These are phyloP conservation scores for Scrobipalpa atriplicella DNA, from an alignment of 2,888 invertebrate species.

Conservation along the genomic window DNA sequence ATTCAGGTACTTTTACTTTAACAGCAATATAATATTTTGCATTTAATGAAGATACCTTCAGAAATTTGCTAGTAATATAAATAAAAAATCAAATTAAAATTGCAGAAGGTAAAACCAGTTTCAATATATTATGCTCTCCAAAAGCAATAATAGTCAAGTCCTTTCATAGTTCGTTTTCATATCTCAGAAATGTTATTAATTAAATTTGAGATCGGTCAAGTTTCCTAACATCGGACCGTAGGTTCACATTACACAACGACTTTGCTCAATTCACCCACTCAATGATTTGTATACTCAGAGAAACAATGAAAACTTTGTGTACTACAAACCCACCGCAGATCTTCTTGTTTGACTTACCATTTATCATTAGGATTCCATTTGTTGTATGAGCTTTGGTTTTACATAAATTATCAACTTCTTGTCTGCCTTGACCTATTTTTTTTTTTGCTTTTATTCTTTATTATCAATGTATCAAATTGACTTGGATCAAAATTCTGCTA, in stretches of 20 bases:
- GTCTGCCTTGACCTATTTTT: neutral
- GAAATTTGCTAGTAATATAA: too few relatives aligned
- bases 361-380: slow-evolving; percentile 52
- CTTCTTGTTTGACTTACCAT: slow-evolving; percentile 58
- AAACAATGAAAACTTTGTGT: slow-evolving; percentile 60
- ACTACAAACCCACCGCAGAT: slow-evolving; percentile 38
- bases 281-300: slow-evolving; percentile 44
- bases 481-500: too few relatives aligned
- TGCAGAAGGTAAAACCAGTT: neutral
- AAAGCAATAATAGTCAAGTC: slow-evolving; percentile 23
- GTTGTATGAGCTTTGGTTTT: neutral
- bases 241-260: slow-evolving; percentile 58
- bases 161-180: slow-evolving; percentile 9
- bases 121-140: neutral
- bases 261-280: slow-evolving; percentile 65
- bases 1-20: too few relatives aligned
- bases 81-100: too few relatives aligned
- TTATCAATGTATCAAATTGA: too few relatives aligned
- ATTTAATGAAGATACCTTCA: too few relatives aligned
- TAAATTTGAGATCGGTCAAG: slow-evolving; percentile 29
- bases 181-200: slow-evolving; percentile 33
- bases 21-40: too few relatives aligned
- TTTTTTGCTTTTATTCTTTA: neutral
- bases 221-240: slow-evolving; percentile 4
- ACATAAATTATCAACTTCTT: neutral